These are phyloP conservation scores for Leptosomus discolor DNA, from an alignment of 2,113 vertebrate genomes.

Conservation along the genomic window DNA sequence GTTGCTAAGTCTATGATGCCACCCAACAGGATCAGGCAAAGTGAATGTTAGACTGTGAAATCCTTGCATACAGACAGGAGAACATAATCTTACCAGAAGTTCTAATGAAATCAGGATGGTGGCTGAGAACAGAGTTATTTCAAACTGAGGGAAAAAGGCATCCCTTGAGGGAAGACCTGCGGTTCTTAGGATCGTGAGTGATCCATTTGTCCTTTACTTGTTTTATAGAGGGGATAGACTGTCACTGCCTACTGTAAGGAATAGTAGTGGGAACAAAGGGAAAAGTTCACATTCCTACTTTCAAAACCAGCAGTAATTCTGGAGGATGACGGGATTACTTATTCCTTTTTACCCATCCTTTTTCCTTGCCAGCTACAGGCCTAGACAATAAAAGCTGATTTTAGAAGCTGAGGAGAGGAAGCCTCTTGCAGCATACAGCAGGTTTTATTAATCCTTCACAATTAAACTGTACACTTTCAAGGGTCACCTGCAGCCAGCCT, in stretches of 20 bases:
- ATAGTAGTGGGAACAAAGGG: not conserved
- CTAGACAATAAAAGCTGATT: not conserved
- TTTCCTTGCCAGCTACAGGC: not conserved
- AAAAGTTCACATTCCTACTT: rapidly evolving
- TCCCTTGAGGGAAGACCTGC: not conserved
- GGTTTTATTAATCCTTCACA: not conserved
- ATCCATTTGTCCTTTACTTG: not conserved
- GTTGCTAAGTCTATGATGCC: not conserved
- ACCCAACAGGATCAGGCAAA: not conserved
- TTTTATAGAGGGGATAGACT: not conserved
- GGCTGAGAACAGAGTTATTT: not conserved
- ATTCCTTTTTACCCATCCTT: not conserved
- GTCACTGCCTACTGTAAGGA: not conserved
- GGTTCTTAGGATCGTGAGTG: not conserved
- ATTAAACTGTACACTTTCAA: not conserved
- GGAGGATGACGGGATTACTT: not conserved
- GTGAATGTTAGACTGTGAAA: not conserved
- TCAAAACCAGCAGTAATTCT: not conserved
- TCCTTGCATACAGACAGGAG: not conserved
- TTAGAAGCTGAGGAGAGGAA: not conserved
- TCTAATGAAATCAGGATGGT: not conserved
- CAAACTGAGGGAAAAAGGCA: not conserved
- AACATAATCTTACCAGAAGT: not conserved
- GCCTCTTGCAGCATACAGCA: not conserved
- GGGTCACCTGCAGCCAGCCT: not conserved